Evolutionary conservation across 2,113 vertebrate genomes (phyloP).

Genomic region (Coryphaenoides rupestris): DNA sequence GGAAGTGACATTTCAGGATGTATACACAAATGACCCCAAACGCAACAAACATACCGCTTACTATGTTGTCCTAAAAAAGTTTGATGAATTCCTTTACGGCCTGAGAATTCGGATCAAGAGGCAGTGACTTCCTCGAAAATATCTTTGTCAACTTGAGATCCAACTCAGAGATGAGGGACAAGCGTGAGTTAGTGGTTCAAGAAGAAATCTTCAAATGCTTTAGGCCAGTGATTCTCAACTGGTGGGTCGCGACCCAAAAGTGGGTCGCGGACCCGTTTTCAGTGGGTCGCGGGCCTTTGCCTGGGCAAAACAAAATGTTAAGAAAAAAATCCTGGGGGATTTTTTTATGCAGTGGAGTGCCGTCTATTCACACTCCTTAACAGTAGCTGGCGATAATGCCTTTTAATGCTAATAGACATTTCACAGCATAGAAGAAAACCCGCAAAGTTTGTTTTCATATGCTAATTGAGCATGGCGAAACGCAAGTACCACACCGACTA

Average conservation of each 20-base stretch:
- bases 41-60: constrained; percentile 41
- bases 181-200: constrained; percentile 33
- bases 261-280: background rate
- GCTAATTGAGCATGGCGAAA: background rate
- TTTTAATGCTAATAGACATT: too few relatives aligned
- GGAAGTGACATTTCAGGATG: constrained; percentile 27
- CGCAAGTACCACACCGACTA: background rate
- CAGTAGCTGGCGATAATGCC: background rate
- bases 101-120: constrained; percentile 60
- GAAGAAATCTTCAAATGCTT: constrained; percentile 39
- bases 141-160: constrained; percentile 54
- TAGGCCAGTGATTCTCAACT: background rate
- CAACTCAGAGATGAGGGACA: constrained; percentile 46
- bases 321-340: background rate
- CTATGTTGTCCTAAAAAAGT: constrained; percentile 41
- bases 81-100: constrained; percentile 54
- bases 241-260: background rate
- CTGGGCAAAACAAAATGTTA: background rate
- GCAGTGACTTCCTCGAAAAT: constrained; percentile 52
- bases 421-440: too few relatives aligned
- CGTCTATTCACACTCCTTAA: background rate
- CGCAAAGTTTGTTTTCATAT: background rate
- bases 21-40: constrained; percentile 18
- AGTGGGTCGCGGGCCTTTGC: too few relatives aligned
- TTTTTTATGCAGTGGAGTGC: background rate